These are phyloP conservation scores for Branchipolynoe longqiensis DNA, from an alignment of 2,888 invertebrate species.

Conservation along the genomic window DNA sequence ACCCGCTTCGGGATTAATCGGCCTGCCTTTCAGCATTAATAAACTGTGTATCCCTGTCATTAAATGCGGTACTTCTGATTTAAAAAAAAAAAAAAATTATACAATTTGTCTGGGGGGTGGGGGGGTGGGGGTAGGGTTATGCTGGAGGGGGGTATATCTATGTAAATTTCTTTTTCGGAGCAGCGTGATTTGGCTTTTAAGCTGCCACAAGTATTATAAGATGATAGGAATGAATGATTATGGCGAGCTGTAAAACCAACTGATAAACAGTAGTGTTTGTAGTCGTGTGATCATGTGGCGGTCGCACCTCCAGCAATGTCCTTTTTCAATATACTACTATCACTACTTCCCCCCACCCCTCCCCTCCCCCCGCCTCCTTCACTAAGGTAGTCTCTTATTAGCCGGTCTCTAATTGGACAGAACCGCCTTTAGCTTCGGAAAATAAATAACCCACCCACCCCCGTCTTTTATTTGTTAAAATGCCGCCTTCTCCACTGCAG, in stretches of 20 bases:
- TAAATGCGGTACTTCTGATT: slow-evolving; percentile 1
- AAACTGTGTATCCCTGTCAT: slow-evolving; percentile 36
- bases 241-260: neutral
- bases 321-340: slow-evolving; percentile 38
- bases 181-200: neutral
- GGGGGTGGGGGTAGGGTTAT: too few relatives aligned
- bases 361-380: neutral
- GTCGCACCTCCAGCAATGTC: neutral
- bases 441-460: neutral
- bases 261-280: slow-evolving; percentile 7
- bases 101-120: too few relatives aligned
- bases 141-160: too few relatives aligned
- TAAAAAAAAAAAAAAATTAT: too few relatives aligned
- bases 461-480: neutral
- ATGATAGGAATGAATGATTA: slow-evolving; percentile 22
- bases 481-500: neutral
- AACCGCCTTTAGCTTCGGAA: neutral
- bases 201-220: slow-evolving; percentile 10
- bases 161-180: neutral
- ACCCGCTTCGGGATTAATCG: slow-evolving; percentile 33
- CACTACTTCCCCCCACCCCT: too few relatives aligned
- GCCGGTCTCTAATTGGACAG: slow-evolving; percentile 3
- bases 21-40: slow-evolving; percentile 40
- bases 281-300: slow-evolving; percentile 40
- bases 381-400: slow-evolving; percentile 10